These are phyloP conservation scores for Oscheius sp. DNA, from an alignment of 2,888 invertebrate species.

Conservation along the genomic window DNA sequence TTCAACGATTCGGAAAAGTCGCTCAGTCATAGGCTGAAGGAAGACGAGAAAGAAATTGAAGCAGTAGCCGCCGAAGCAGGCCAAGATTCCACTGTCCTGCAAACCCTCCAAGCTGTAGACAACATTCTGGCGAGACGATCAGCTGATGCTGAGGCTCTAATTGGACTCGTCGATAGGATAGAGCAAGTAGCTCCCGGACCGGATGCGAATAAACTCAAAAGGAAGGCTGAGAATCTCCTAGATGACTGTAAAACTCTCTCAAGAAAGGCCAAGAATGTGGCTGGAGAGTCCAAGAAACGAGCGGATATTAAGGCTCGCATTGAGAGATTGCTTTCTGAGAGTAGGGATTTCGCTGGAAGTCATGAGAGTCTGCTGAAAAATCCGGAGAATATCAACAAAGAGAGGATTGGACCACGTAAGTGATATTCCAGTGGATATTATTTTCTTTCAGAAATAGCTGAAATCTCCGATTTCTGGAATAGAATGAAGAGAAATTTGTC, in stretches of 20 bases:
- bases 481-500: conserved; percentile 13
- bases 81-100: conserved; percentile 28
- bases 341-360: conserved; percentile 32
- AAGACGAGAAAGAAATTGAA: conserved; percentile 47
- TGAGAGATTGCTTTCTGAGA: conserved; percentile 39
- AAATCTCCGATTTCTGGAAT: conserved; percentile 22
- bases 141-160: conserved; percentile 51
- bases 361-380: conserved; percentile 47
- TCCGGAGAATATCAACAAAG: conserved; percentile 40
- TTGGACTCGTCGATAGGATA: conserved; percentile 39
- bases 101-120: conserved; percentile 47
- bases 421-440: not conserved
- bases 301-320: conserved; percentile 37
- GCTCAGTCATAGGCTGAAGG: conserved; percentile 40
- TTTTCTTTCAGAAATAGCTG: not conserved
- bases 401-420: conserved; percentile 49
- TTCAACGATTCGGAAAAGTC: conserved; percentile 46
- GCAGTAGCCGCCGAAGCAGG: conserved; percentile 27
- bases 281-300: conserved; percentile 43
- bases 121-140: conserved; percentile 44
- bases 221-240: conserved; percentile 54
- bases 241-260: conserved; percentile 52
- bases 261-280: conserved; percentile 51
- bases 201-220: conserved; percentile 56
- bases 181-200: conserved; percentile 56